phyloP scores from a whole-genome alignment of 35 echinoderm and acorn worm genomes.

The Apostichopus californicus region DNA sequence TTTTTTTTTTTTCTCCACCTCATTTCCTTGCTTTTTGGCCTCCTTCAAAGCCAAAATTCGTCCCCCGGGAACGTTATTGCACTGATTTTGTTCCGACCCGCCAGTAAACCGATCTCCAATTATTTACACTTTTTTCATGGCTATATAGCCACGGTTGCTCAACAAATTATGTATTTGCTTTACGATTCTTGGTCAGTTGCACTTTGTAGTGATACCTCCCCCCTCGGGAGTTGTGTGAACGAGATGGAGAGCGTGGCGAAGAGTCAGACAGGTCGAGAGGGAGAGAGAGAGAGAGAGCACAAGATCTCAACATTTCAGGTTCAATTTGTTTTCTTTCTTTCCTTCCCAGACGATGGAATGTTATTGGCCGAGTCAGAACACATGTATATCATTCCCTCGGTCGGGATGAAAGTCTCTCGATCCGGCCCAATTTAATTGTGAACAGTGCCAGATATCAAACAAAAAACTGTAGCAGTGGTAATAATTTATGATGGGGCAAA shows the following conservation, averaged over 20 bases:
- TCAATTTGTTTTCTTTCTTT: not conserved
- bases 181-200: not conserved
- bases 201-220: not conserved
- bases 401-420: too few relatives aligned
- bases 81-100: not conserved
- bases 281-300: too few relatives aligned
- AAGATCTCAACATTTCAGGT: not conserved
- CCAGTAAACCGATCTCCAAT: not conserved
- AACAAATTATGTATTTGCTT: not conserved
- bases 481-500: too few relatives aligned
- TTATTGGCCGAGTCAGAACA: too few relatives aligned
- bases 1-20: not conserved
- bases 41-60: not conserved
- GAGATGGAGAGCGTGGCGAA: not conserved
- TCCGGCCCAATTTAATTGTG: too few relatives aligned
- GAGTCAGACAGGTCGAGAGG: not conserved
- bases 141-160: not conserved
- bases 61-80: not conserved
- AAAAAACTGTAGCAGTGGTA: too few relatives aligned
- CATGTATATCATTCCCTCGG: too few relatives aligned
- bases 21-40: not conserved
- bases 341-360: too few relatives aligned
- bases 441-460: too few relatives aligned
- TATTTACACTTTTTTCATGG: not conserved
- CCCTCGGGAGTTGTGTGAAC: not conserved